Evolutionary conservation across 2,113 vertebrate species (phyloP).

Genomic region (Prunella himalayana): DNA sequence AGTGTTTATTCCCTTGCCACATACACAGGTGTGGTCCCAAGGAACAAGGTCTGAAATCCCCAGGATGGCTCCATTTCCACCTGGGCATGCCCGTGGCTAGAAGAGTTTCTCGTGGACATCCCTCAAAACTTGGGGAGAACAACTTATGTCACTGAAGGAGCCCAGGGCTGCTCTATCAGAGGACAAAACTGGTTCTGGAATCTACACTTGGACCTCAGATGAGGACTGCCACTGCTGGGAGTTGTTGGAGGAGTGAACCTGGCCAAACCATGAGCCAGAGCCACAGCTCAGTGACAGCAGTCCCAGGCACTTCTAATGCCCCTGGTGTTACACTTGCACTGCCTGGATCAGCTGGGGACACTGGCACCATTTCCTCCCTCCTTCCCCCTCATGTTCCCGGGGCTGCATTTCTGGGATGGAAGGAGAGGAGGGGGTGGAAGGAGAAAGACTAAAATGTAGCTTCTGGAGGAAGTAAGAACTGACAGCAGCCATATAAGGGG

Average conservation of each 20-base stretch:
- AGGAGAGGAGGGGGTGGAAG: background rate
- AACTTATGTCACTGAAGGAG: background rate
- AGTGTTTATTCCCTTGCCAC: background rate
- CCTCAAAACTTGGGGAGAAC: background rate
- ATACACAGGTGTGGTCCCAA: background rate
- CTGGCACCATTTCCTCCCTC: background rate
- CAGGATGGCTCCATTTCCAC: background rate
- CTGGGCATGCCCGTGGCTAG: fast-evolving
- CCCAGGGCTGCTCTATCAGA: background rate
- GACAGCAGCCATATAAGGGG: slow-evolving; percentile 42
- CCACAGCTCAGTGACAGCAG: fast-evolving
- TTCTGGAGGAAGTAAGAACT: background rate
- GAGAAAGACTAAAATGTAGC: background rate
- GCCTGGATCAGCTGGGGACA: background rate
- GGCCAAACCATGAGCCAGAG: background rate
- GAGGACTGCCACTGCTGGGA: background rate
- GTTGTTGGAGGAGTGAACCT: background rate
- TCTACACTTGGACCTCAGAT: background rate
- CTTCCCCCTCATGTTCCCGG: background rate
- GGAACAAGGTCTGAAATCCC: background rate
- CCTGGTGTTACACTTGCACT: background rate
- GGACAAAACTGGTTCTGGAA: background rate
- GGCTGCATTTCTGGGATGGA: background rate
- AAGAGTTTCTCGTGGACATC: background rate
- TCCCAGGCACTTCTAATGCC: too few species aligned